A percentile compares a stretch with the other conserved stretches of the same genome.
Conservation (phyloP, 2,797 vertebrate genomes). For the Tapera naevia region DNA sequence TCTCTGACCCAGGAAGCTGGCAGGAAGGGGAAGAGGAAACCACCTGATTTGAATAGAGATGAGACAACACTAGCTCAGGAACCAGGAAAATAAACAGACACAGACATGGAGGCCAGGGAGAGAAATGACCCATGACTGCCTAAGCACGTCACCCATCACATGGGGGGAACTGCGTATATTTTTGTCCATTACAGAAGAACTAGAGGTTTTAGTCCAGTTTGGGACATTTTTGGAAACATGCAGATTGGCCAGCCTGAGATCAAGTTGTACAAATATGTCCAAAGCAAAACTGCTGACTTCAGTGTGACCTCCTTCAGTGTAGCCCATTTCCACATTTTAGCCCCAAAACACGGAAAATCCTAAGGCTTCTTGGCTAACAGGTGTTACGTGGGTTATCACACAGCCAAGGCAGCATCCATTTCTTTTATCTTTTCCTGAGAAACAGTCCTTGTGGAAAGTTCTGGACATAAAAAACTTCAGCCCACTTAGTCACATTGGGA, state of each 20-base stretch:
- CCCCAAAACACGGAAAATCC: not conserved
- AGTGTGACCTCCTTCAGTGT: not conserved
- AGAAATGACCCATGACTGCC: constrained; percentile 17
- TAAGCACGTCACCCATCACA: not conserved
- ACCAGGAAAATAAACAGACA: constrained; percentile 34
- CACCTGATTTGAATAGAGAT: constrained; percentile 53
- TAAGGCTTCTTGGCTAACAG: not conserved
- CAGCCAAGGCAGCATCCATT: not conserved
- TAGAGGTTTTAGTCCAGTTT: not conserved
- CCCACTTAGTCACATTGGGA: not conserved
- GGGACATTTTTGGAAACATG: not conserved
- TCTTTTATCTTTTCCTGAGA: not conserved
- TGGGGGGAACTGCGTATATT: fast-evolving
- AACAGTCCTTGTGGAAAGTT: not conserved
- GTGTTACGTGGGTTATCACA: not conserved
- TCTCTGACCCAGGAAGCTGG: not conserved
- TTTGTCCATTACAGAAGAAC: not conserved
- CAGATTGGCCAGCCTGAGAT: not conserved
- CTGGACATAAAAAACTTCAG: not conserved
- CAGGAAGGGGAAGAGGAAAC: constrained; percentile 3
- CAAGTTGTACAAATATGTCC: not conserved
- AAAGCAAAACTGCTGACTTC: not conserved
- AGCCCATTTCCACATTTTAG: not conserved
- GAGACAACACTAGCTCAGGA: constrained; percentile 2
- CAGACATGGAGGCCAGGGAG: constrained; percentile 20